phyloP scores from a whole-genome alignment of 2,888 invertebrate species.

The Meta bourneti region DNA sequence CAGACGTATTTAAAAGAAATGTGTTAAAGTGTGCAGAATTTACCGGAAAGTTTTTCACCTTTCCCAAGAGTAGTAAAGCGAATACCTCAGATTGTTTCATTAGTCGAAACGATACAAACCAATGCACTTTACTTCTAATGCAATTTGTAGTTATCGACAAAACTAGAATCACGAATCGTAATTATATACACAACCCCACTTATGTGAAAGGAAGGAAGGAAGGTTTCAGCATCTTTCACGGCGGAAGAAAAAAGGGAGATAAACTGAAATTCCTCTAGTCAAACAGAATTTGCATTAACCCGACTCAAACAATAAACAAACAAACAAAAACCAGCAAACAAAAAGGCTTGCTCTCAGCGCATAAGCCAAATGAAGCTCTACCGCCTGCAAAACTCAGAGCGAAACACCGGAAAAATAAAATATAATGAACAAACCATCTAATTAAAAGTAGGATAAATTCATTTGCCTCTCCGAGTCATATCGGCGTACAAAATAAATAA shows the following conservation, averaged over 20 bases:
- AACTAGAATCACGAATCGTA: not conserved
- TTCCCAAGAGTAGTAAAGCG: no score
- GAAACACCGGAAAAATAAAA: slow-evolving; percentile 22
- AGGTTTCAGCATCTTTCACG: not conserved
- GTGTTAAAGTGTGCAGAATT: no score
- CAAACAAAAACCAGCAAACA: slow-evolving; percentile 15
- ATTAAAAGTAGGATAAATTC: slow-evolving; percentile 68
- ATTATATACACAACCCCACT: not conserved
- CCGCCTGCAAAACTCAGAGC: not conserved
- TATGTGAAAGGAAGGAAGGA: not conserved
- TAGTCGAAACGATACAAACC: not conserved
- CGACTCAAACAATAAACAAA: not conserved
- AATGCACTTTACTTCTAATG: not conserved
- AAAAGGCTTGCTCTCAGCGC: not conserved
- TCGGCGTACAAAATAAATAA: slow-evolving; percentile 21
- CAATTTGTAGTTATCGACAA: slow-evolving; percentile 17
- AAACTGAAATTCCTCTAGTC: slow-evolving; percentile 18
- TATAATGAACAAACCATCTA: slow-evolving; percentile 47
- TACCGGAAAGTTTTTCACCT: no score
- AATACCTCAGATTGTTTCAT: not conserved
- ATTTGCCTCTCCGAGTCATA: slow-evolving; percentile 62
- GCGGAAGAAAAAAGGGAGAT: not conserved
- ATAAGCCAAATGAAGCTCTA: slow-evolving; percentile 33
- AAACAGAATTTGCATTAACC: slow-evolving; percentile 39
- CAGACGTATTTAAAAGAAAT: no score